These are phyloP conservation scores for Tipula confusa DNA, from an alignment of 2,888 invertebrate species.

Conservation along the genomic window DNA sequence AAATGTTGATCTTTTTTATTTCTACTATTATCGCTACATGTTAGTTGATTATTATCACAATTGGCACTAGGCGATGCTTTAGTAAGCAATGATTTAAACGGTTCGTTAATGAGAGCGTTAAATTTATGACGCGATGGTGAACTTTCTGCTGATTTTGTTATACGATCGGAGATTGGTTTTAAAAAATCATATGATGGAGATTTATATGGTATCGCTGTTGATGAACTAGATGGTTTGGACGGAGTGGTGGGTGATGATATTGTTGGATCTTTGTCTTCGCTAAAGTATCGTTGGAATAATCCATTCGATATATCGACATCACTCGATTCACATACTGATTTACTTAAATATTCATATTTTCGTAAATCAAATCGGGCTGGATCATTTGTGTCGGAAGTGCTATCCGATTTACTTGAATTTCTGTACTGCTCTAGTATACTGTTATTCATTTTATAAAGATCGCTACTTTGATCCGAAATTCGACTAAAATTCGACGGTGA, in stretches of 20 bases:
- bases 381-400: not conserved
- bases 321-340: not conserved
- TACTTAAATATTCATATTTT: not conserved
- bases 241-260: conserved; percentile 43
- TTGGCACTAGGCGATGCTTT: not conserved
- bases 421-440: not conserved
- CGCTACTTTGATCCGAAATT: not conserved
- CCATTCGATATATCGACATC: not conserved
- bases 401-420: not conserved
- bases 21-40: not conserved
- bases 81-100: not conserved
- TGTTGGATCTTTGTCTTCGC: not conserved
- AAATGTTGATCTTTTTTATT: not conserved
- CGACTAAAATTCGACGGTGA: not conserved
- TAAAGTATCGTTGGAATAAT: not conserved
- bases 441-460: not conserved
- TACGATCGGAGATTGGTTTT: conserved; percentile 33
- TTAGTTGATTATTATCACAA: not conserved
- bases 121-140: conserved; percentile 38
- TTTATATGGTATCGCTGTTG: not conserved
- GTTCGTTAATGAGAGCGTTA: not conserved
- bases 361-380: not conserved
- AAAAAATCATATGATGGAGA: conserved; percentile 41
- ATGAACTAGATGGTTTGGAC: conserved; percentile 40
- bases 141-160: conserved; percentile 41